Evolutionary conservation across 2,888 invertebrate genomes (phyloP).

Genomic region (Formica aserva): DNA sequence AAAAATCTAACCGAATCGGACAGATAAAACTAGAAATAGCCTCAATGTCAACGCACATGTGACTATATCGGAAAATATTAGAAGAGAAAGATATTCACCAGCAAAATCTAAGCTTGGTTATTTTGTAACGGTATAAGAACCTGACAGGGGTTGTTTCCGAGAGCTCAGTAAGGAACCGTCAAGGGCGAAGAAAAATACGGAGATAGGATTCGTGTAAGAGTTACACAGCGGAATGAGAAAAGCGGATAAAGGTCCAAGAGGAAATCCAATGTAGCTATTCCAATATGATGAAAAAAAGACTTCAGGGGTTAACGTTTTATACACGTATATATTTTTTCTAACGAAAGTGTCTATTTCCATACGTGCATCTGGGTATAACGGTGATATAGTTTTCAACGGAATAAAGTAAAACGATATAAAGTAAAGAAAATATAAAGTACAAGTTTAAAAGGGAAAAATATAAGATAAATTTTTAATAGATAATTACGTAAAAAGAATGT

Average conservation of each 20-base stretch:
- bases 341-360: neutral
- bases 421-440: neutral
- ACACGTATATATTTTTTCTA: slow-evolving; percentile 12
- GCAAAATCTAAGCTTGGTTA: slow-evolving; percentile 50
- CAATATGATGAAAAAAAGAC: slow-evolving; percentile 49
- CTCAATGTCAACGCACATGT: slow-evolving; percentile 18
- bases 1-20: neutral
- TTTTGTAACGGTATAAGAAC: slow-evolving; percentile 59
- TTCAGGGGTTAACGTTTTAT: slow-evolving; percentile 50
- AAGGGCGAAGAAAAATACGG: slow-evolving; percentile 66
- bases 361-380: neutral
- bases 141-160: slow-evolving; percentile 53
- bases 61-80: slow-evolving; percentile 43
- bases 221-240: slow-evolving; percentile 64
- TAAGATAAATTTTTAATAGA: neutral
- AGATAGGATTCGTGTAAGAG: slow-evolving; percentile 68
- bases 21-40: slow-evolving; percentile 13
- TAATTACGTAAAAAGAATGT: slow-evolving; percentile 2
- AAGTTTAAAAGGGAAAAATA: neutral
- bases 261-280: slow-evolving; percentile 63
- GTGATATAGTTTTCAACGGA: neutral
- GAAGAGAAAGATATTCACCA: slow-evolving; percentile 26
- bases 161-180: slow-evolving; percentile 65
- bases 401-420: neutral
- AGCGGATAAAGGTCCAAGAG: slow-evolving; percentile 61